Conservation (phyloP, 1,140 invertebrate genomes). For the Pachyrhynchus sulphureomaculatus region DNA sequence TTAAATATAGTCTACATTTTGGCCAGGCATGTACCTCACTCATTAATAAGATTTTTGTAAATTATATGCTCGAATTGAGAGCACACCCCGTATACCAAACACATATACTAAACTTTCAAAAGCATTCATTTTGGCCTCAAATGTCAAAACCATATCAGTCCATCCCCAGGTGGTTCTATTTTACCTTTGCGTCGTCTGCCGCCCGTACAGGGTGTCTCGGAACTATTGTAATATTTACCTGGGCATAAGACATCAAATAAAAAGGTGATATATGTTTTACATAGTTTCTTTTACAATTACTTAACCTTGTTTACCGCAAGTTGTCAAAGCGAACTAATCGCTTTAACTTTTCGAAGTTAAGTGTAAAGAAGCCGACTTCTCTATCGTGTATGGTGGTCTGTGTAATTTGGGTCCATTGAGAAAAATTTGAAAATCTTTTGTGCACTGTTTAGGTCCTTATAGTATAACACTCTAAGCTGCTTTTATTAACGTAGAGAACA, state of each 20-base stretch:
- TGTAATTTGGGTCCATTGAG: constrained; percentile 5
- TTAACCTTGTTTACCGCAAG: constrained; percentile 50
- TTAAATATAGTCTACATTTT: no score
- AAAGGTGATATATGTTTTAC: constrained; percentile 48
- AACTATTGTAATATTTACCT: constrained; percentile 30
- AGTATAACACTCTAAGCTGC: no score
- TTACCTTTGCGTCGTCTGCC: background rate
- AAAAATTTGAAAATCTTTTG: background rate
- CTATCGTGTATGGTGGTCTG: constrained; percentile 6
- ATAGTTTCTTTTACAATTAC: constrained; percentile 43
- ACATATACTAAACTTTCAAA: no score
- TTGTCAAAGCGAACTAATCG: constrained; percentile 51
- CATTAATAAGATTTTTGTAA: no score
- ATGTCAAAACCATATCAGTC: background rate
- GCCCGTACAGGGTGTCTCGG: constrained; percentile 11
- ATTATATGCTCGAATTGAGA: no score
- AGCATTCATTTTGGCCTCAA: background rate
- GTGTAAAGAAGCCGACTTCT: background rate
- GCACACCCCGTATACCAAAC: no score
- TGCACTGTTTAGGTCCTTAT: no score
- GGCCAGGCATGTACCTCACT: no score
- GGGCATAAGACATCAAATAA: constrained; percentile 30
- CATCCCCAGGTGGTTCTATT: background rate
- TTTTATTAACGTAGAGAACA: no score
- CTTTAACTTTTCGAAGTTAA: constrained; percentile 35